Evolutionary conservation across 2,888 invertebrate species (phyloP), one percentile per base, ranked within the genome.

Genomic region (Chalcosyrphus nemorum): DNA sequence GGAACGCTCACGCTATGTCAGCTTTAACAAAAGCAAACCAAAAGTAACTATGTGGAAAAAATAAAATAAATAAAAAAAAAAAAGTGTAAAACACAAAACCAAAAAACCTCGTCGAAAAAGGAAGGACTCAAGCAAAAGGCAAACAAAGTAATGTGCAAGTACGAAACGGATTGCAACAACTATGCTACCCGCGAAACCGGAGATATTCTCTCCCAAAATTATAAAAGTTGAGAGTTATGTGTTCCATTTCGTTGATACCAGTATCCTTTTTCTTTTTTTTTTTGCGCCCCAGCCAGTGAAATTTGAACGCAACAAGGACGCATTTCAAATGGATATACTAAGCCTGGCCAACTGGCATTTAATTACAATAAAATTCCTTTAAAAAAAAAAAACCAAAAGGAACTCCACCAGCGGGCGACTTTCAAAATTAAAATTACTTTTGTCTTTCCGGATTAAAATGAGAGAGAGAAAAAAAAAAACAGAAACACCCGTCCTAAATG

Each of bases 261-360:
- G 71, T 71, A 57, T 32, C 43, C 21, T 56, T 19, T 15, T 24
- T 38, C 4, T 1, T 13, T 5, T 4, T n/a, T n/a, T n/a, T n/a
- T n/a, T n/a, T n/a, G n/a, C n/a, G n/a, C n/a, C n/a, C n/a, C 38
- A 2, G 13, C 13, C 38, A 38, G 4, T 4, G 17, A 29, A 29
- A 27, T 17, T 29, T 9, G 15, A 63, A 24, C 43, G 32, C 54
- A 63, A 63, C 32, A 43, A 54, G 29, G 21, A 24, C 21, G 15
- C n/a, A n/a, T n/a, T 72, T 50, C 24, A 56, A 56, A 56, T 35
- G 19, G 54, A 65, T 47, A 27, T 11, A 54, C 43, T 47, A 56
- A 56, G 56, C 57, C 38, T 54, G 45, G 15, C 56, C 74, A 57
- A 75, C 43, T 75, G 65, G 38, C 65, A 63, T 75, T 75, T 75